A percentile compares a stretch with the other conserved stretches of the same genome.
phyloP scores from a whole-genome alignment of 1,140 invertebrate genomes.

The Danaus plexippus region DNA sequence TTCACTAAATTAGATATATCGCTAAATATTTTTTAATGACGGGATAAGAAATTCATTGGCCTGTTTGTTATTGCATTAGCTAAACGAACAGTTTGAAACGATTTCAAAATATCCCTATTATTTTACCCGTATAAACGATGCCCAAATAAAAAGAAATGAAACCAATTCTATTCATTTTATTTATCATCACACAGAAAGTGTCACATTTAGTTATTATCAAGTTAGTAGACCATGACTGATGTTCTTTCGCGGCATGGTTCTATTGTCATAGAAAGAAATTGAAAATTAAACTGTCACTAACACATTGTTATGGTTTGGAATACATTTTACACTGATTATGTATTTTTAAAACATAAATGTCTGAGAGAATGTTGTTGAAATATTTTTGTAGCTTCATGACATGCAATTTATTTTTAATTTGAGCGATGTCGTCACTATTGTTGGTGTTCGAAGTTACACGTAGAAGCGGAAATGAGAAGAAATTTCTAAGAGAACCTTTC shows the following conservation, averaged over 20 bases:
- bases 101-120: slow-evolving; percentile 24
- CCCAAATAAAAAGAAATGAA: slow-evolving; percentile 19
- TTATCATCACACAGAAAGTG: slow-evolving; percentile 18
- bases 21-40: slow-evolving; percentile 70
- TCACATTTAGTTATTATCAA: slow-evolving; percentile 35
- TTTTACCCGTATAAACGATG: slow-evolving; percentile 39
- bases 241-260: neutral
- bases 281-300: slow-evolving; percentile 1
- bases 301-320: neutral
- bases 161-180: slow-evolving; percentile 29
- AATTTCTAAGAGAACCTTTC: slow-evolving; percentile 56
- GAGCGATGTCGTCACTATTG: slow-evolving; percentile 50
- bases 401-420: slow-evolving; percentile 63
- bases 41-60: slow-evolving; percentile 44
- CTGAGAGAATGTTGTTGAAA: slow-evolving; percentile 34
- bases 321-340: neutral
- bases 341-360: neutral
- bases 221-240: slow-evolving; percentile 26
- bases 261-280: slow-evolving; percentile 8
- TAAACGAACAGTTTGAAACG: slow-evolving; percentile 31
- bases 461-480: slow-evolving; percentile 62
- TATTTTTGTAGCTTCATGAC: slow-evolving; percentile 57
- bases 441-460: slow-evolving; percentile 53
- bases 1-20: slow-evolving; percentile 66
- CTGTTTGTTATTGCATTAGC: slow-evolving; percentile 38